phyloP scores from a whole-genome alignment of 1,140 invertebrate species.

The Harpegnathos saltator region DNA sequence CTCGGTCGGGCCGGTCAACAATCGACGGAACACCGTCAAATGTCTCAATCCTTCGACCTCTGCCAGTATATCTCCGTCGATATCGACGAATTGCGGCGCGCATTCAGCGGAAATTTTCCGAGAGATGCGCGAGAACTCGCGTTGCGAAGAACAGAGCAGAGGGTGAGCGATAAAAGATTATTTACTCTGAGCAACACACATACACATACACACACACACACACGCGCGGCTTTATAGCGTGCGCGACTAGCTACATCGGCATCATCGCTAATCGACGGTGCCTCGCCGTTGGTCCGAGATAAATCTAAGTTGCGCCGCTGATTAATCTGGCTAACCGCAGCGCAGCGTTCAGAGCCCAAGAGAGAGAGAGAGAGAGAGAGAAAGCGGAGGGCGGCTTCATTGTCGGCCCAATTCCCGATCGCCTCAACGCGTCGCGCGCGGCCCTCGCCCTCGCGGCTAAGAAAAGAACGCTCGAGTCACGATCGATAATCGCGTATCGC shows the following conservation, averaged over 20 bases:
- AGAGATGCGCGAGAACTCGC: no score
- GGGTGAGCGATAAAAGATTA: not conserved
- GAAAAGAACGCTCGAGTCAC: constrained; percentile 30
- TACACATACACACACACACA: no score
- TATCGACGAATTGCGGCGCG: no score
- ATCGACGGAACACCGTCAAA: no score
- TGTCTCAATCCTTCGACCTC: no score
- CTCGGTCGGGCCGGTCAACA: no score
- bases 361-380: no score
- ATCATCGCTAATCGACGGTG: constrained; percentile 16
- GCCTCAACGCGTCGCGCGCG: constrained; percentile 20
- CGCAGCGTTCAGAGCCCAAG: no score
- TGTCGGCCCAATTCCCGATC: constrained; percentile 42
- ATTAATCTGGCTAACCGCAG: constrained; percentile 32
- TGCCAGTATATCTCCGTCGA: no score
- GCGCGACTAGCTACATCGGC: not conserved
- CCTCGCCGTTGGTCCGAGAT: constrained; percentile 12
- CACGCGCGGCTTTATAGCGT: not conserved
- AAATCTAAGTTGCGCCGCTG: constrained; percentile 17
- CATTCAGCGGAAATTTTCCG: no score
- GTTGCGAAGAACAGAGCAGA: no score
- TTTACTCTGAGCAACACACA: no score
- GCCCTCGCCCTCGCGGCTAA: not conserved
- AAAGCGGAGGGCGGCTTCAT: constrained; percentile 31
- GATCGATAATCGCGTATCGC: constrained; percentile 63